Conservation (phyloP, 2,888 invertebrate species). For the Liposcelis brunnea region DNA sequence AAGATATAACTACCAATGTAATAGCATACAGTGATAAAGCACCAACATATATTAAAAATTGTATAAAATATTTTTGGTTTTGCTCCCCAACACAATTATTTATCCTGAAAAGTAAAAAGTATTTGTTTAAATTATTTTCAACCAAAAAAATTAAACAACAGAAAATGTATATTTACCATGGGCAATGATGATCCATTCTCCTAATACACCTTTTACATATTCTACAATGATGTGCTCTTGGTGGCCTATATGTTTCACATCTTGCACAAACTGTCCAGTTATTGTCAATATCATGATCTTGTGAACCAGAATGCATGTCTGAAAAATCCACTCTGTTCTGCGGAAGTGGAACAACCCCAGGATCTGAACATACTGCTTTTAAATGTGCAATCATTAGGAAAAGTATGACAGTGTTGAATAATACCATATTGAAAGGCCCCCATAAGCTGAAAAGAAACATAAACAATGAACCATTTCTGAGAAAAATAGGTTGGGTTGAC, state of each 20-base stretch:
- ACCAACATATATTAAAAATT: constrained; percentile 69
- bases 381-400: constrained; percentile 57
- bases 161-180: constrained; percentile 35
- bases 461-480: background rate
- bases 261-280: constrained; percentile 67
- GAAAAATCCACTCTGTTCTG: constrained; percentile 59
- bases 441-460: constrained; percentile 42
- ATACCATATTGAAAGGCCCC: constrained; percentile 62
- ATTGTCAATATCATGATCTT: constrained; percentile 18
- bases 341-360: constrained; percentile 67
- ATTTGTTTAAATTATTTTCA: too few species aligned
- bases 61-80: constrained; percentile 83
- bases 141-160: too few species aligned
- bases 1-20: constrained; percentile 49
- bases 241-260: constrained; percentile 67
- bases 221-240: constrained; percentile 73
- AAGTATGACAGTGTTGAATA: constrained; percentile 63
- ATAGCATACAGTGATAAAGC: constrained; percentile 46
- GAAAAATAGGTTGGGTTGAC: background rate
- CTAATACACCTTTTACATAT: constrained; percentile 68
- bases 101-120: constrained; percentile 47
- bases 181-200: constrained; percentile 75
- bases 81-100: constrained; percentile 86
- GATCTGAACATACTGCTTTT: constrained; percentile 78
- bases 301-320: constrained; percentile 49